These are phyloP conservation scores for Cotesia vestalis DNA, from an alignment of 1,140 invertebrate species.

Conservation along the genomic window DNA sequence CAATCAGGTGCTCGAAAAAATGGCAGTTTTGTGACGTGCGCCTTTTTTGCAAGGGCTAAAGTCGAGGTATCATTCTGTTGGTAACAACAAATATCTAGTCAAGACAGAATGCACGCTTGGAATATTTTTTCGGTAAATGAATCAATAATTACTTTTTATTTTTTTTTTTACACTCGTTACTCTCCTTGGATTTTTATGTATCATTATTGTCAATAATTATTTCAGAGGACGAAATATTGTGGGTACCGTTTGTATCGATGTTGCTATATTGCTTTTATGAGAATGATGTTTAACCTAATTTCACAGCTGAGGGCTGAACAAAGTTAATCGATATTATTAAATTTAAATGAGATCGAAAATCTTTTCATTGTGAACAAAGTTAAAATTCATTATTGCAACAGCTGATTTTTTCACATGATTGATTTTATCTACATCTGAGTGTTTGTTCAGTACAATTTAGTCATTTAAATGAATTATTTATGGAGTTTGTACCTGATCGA, in stretches of 20 bases:
- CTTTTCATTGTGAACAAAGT: not conserved
- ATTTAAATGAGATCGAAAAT: conserved; percentile 20
- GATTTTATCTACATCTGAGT: not conserved
- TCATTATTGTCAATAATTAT: not conserved
- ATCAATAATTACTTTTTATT: not conserved
- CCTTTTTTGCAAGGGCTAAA: conserved; percentile 25
- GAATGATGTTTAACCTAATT: conserved; percentile 45
- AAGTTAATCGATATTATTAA: conserved; percentile 45
- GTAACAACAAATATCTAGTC: conserved; percentile 28
- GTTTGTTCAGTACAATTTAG: not conserved
- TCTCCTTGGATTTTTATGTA: not conserved
- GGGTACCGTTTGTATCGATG: conserved; percentile 27
- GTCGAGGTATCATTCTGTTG: conserved; percentile 20
- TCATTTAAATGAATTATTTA: no score
- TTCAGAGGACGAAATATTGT: not conserved
- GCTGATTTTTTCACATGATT: no score
- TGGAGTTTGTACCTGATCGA: no score
- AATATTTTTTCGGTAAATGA: conserved; percentile 40
- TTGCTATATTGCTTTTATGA: conserved; percentile 7
- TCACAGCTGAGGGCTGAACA: conserved; percentile 33
- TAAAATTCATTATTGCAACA: not conserved
- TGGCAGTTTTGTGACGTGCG: conserved; percentile 49
- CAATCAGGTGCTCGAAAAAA: conserved; percentile 42
- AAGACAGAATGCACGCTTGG: conserved; percentile 41
- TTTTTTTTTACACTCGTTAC: not conserved